Percentiles rank a stretch among this genome's conserved stretches.
Evolutionary conservation across 2,888 invertebrate species (phyloP).

Genomic region (Synanthedon andrenaeformis): DNA sequence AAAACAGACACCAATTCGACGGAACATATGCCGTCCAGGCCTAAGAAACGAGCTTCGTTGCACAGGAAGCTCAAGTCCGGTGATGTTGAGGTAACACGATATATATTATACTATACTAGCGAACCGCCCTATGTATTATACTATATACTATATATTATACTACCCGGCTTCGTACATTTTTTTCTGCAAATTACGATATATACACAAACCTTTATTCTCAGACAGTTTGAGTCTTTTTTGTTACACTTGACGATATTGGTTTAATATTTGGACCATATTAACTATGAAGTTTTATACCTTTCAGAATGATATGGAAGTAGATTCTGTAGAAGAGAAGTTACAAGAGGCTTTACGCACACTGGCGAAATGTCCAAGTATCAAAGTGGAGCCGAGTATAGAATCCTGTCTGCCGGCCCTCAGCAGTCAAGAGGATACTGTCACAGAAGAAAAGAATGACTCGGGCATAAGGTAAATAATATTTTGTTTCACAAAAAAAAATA

Average conservation of each 20-base stretch:
- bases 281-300: neutral
- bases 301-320: constrained; percentile 55
- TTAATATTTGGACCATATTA: too few relatives aligned
- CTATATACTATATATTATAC: too few relatives aligned
- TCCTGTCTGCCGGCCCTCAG: constrained; percentile 33
- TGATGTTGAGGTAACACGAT: constrained; percentile 22
- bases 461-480: constrained; percentile 46
- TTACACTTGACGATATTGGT: too few relatives aligned
- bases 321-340: constrained; percentile 34
- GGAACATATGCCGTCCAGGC: constrained; percentile 55
- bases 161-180: too few relatives aligned
- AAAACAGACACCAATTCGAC: constrained; percentile 40
- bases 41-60: constrained; percentile 58
- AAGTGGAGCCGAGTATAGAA: constrained; percentile 48
- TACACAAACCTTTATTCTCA: too few relatives aligned
- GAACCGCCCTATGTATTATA: too few relatives aligned
- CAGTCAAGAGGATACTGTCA: constrained; percentile 48
- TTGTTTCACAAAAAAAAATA: too few relatives aligned
- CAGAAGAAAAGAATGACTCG: constrained; percentile 62
- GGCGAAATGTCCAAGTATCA: constrained; percentile 50
- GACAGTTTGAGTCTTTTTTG: too few relatives aligned
- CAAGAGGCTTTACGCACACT: constrained; percentile 40
- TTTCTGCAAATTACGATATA: too few relatives aligned
- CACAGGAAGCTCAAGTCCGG: constrained; percentile 46
- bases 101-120: constrained; percentile 12